Percentiles rank a stretch among this genome's conserved stretches.
phyloP scores from a whole-genome alignment of 2,888 invertebrate genomes.

The Scaptomyza flava region DNA sequence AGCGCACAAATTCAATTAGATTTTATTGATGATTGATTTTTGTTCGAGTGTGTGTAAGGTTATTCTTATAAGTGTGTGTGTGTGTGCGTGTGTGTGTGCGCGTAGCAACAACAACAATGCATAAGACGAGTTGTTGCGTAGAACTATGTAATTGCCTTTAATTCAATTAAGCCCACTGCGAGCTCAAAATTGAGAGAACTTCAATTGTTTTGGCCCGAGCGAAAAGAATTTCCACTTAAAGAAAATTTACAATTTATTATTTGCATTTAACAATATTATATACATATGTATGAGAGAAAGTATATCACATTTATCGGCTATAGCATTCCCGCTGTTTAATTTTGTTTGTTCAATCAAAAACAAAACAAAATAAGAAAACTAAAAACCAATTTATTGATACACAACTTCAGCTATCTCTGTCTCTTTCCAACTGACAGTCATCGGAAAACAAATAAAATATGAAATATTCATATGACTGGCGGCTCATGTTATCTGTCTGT shows the following conservation, averaged over 20 bases:
- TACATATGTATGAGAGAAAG: background rate
- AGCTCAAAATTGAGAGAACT: constrained; percentile 37
- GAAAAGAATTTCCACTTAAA: constrained; percentile 6
- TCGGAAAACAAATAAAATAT: constrained; percentile 62
- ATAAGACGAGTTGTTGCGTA: constrained; percentile 10
- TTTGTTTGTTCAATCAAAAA: constrained; percentile 47
- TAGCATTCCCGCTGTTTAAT: constrained; percentile 58
- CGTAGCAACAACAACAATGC: constrained; percentile 9
- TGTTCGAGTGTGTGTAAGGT: constrained; percentile 18
- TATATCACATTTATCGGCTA: constrained; percentile 52
- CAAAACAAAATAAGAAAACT: constrained; percentile 20
- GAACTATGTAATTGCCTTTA: constrained; percentile 68
- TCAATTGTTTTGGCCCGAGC: constrained; percentile 53
- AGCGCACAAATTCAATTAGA: constrained; percentile 75
- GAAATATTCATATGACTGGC: constrained; percentile 63
- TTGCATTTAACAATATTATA: constrained; percentile 3
- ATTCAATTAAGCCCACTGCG: constrained; percentile 63
- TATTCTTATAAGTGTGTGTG: constrained; percentile 9
- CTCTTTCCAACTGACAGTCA: constrained; percentile 44
- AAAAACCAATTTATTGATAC: constrained; percentile 34
- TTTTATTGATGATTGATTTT: constrained; percentile 79
- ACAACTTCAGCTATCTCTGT: constrained; percentile 10
- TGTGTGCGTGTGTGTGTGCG: background rate
- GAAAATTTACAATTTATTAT: constrained; percentile 21
- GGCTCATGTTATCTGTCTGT: constrained; percentile 63